These are phyloP conservation scores for Crotophaga sulcirostris DNA, from an alignment of 2,113 vertebrate genomes.

Conservation along the genomic window DNA sequence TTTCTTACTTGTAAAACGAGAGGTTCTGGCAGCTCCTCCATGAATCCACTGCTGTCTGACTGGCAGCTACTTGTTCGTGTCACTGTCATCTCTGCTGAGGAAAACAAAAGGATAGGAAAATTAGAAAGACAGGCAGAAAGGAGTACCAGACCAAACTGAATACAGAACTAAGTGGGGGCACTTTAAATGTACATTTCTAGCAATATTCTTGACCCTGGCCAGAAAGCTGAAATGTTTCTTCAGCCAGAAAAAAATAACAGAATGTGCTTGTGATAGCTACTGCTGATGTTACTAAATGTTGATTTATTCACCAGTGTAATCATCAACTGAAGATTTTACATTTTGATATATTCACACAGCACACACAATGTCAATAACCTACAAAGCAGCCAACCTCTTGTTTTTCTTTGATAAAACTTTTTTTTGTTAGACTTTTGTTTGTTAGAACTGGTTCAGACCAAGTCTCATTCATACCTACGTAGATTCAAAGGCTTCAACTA, in stretches of 20 bases:
- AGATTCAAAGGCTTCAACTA: background rate
- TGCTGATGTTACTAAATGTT: background rate
- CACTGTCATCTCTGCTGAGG: background rate
- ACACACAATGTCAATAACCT: background rate
- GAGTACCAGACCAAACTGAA: background rate
- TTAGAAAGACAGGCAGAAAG: background rate
- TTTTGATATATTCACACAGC: background rate
- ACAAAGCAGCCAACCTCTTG: background rate
- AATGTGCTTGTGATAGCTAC: background rate
- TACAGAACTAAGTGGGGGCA: background rate
- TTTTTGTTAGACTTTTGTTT: background rate
- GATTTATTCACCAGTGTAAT: background rate
- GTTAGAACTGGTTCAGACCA: background rate
- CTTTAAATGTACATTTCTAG: background rate
- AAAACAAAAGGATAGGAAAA: background rate
- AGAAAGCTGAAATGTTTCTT: background rate
- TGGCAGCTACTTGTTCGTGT: slow-evolving; percentile 82
- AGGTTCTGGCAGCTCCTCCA: slow-evolving; percentile 77
- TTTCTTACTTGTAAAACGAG: slow-evolving; percentile 53
- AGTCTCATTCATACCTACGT: background rate
- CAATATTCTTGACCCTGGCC: background rate
- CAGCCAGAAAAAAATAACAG: background rate
- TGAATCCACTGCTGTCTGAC: slow-evolving; percentile 84
- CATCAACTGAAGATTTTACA: background rate
- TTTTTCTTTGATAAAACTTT: background rate